Percentiles rank a stretch among this genome's conserved stretches.
These are phyloP conservation scores for Ceratina australensis DNA, from an alignment of 1,140 invertebrate species.

Conservation along the genomic window DNA sequence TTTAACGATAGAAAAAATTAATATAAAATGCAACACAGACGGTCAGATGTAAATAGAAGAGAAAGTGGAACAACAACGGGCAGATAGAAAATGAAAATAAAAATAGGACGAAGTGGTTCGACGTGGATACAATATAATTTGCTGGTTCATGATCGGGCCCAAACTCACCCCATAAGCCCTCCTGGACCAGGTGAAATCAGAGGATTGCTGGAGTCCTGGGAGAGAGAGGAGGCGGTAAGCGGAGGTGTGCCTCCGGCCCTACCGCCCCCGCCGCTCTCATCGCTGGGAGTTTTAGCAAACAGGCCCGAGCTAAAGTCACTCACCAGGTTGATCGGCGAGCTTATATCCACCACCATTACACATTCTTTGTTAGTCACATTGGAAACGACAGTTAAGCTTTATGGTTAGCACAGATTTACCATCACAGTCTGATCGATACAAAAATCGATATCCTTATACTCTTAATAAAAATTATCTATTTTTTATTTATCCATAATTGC, in stretches of 20 bases:
- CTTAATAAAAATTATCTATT: too few species aligned
- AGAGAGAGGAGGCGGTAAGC: slow-evolving; percentile 78
- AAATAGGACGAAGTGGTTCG: slow-evolving; percentile 22
- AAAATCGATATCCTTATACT: not conserved
- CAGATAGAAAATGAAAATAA: not conserved
- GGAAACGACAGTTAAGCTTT: slow-evolving; percentile 60
- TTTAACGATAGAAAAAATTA: slow-evolving; percentile 14
- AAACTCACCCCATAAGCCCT: slow-evolving; percentile 77
- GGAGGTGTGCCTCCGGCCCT: slow-evolving; percentile 77
- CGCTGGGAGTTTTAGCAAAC: slow-evolving; percentile 92
- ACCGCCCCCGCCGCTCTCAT: slow-evolving; percentile 85
- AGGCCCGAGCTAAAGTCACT: slow-evolving; percentile 91
- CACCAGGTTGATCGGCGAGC: slow-evolving; percentile 93
- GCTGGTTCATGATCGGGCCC: slow-evolving; percentile 63
- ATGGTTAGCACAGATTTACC: slow-evolving; percentile 44
- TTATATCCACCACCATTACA: slow-evolving; percentile 79
- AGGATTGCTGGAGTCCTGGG: slow-evolving; percentile 77
- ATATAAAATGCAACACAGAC: slow-evolving; percentile 37
- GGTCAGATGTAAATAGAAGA: slow-evolving; percentile 2
- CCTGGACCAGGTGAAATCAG: slow-evolving; percentile 76
- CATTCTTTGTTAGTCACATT: slow-evolving; percentile 73
- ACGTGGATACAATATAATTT: slow-evolving; percentile 45
- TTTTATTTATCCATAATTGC: too few species aligned
- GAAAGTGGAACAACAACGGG: slow-evolving; percentile 6
- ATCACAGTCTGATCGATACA: slow-evolving; percentile 36